Evolutionary conservation across 2,888 invertebrate species (phyloP), one percentile per base, ranked within the genome.

Genomic region (Meiosimyza decipiens): DNA sequence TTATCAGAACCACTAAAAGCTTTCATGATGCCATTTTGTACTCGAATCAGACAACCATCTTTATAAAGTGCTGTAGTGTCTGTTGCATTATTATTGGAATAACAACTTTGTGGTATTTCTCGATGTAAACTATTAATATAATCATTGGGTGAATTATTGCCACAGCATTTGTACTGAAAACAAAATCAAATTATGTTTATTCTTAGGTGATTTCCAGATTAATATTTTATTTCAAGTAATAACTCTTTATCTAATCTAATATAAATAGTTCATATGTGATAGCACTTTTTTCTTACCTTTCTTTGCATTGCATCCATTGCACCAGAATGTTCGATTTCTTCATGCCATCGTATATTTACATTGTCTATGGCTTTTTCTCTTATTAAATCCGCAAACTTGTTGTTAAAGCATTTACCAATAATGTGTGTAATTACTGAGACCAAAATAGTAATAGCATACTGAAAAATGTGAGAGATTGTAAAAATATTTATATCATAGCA

Each of bases 381-480:
- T 52, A 90, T 85, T 73, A 89, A 89, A 57, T 90, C 90, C 13
- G 90, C 88, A 84, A 91, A 89, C 6, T 91, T 40, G 9, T 40
- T 87, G 64, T 91, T 89, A 71, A 90, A 90, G 3, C 92, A 89
- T 3, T 91, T 92, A 75, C 93, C 87, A 50, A 91, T 90, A 66
- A 94, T 90, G 90, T 94, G 93, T 71, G 91, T 87, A 71, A 93
- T 89, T 84, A 94, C 90, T 74, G 93, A 89, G 69, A 91, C 89
- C 77, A 94, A 85, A 76, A 94, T 87, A 83, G 92, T 89, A 79
- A 92, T 89, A 15, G 93, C 91, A 86, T 93, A 94, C 94, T 94
- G 87, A 66, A 89, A 89, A 76, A n/a, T 28, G 28, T 3, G 28
- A 28, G 28, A 3, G 4, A 28, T 62, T 18, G 18, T 52, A 74